phyloP scores from a whole-genome alignment of 2,888 invertebrate species.

The Bibio marci region DNA sequence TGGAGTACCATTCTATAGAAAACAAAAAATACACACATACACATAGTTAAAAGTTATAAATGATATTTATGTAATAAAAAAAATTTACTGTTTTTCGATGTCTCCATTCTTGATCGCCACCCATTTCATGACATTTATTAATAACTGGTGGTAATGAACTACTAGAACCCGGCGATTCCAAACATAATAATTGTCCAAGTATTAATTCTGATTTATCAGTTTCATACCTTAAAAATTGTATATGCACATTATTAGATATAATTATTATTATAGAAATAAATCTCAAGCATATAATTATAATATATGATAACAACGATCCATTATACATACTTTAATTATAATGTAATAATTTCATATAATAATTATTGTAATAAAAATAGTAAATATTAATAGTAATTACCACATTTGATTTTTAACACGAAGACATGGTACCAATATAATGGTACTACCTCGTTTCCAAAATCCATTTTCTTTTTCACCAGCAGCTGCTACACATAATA shows the following conservation, averaged over 20 bases:
- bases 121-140: constrained; percentile 84
- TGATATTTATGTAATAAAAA: constrained; percentile 4
- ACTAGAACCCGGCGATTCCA: constrained; percentile 48
- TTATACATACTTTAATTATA: background rate
- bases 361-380: background rate
- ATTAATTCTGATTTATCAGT: constrained; percentile 70
- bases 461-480: constrained; percentile 41
- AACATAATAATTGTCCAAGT: constrained; percentile 63
- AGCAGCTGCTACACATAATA: constrained; percentile 62
- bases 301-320: too few species aligned
- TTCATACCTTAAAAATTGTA: constrained; percentile 44
- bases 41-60: background rate
- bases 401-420: constrained; percentile 46
- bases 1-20: constrained; percentile 49
- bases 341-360: background rate
- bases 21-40: constrained; percentile 6
- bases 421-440: constrained; percentile 54
- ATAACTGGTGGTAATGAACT: constrained; percentile 46
- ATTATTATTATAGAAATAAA: too few species aligned
- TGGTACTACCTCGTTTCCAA: constrained; percentile 50
- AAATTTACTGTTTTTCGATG: constrained; percentile 48
- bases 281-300: too few species aligned
- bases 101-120: constrained; percentile 84
- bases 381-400: constrained; percentile 25
- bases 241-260: too few species aligned